Percentiles rank a stretch among this genome's conserved stretches.
phyloP scores from a whole-genome alignment of 2,113 vertebrate genomes.

The Microtus montanus region DNA sequence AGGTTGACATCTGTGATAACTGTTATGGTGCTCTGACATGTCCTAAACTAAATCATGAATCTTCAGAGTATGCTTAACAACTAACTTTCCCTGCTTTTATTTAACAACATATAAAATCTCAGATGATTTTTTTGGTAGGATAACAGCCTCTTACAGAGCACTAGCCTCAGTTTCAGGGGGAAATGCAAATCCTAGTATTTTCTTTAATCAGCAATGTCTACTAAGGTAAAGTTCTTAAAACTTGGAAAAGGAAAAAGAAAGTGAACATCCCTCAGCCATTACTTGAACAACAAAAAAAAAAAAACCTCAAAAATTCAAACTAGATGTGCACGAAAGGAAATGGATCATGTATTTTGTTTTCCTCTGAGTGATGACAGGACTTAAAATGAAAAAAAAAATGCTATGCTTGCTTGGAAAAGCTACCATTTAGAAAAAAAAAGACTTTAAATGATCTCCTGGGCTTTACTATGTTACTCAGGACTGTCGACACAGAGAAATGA shows the following conservation, averaged over 20 bases:
- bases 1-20: background rate
- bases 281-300: slow-evolving; percentile 60
- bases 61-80: background rate
- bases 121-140: background rate
- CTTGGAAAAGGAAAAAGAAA: slow-evolving; percentile 20
- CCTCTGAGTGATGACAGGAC: slow-evolving; percentile 73
- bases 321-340: slow-evolving; percentile 70
- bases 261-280: slow-evolving; percentile 36
- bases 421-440: slow-evolving; percentile 67
- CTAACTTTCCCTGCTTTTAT: slow-evolving; percentile 18
- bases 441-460: slow-evolving; percentile 53
- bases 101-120: slow-evolving; percentile 42
- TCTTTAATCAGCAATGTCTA: slow-evolving; percentile 40
- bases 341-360: slow-evolving; percentile 65
- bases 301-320: slow-evolving; percentile 68
- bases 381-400: slow-evolving; percentile 74
- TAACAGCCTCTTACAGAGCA: background rate
- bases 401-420: slow-evolving; percentile 75
- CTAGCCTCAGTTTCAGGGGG: slow-evolving; percentile 24
- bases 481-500: slow-evolving; percentile 40
- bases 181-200: slow-evolving; percentile 53
- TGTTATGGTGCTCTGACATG: background rate
- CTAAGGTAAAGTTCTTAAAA: slow-evolving; percentile 59
- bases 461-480: slow-evolving; percentile 68
- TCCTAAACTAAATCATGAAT: background rate